These are phyloP conservation scores for Mormyrus proboscirostris DNA, from an alignment of 2,797 vertebrate genomes.

Conservation along the genomic window DNA sequence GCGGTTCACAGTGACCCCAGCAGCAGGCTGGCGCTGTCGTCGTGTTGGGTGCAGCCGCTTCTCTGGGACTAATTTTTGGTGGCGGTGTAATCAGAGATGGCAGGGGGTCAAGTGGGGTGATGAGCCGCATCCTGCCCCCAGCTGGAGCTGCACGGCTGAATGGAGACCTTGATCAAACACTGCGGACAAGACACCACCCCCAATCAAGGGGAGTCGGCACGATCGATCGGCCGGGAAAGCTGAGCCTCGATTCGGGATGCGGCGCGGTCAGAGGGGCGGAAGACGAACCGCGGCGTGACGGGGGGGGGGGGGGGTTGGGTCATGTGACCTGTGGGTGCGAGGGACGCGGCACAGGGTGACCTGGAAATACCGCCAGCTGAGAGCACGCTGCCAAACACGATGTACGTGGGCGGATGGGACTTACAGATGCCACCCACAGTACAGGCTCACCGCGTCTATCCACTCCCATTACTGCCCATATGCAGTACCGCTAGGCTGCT, in stretches of 20 bases:
- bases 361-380: not conserved
- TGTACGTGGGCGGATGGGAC: not conserved
- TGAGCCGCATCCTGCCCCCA: slow-evolving; percentile 60
- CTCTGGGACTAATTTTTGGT: slow-evolving; percentile 38
- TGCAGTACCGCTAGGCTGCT: not conserved
- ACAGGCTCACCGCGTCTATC: not conserved
- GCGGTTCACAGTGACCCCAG: not conserved
- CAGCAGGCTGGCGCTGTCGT: not conserved
- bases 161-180: slow-evolving; percentile 17
- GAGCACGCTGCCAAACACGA: not conserved
- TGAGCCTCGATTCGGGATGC: not conserved
- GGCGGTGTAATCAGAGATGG: slow-evolving; percentile 57
- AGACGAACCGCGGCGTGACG: not conserved
- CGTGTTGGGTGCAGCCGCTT: not conserved
- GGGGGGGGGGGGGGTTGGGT: not conserved
- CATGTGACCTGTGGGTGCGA: not conserved
- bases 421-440: not conserved
- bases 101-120: slow-evolving; percentile 74
- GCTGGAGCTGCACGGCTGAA: slow-evolving; percentile 48
- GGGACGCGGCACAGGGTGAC: not conserved
- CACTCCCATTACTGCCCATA: not conserved
- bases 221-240: not conserved
- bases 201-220: not conserved
- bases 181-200: not conserved
- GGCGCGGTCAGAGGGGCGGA: not conserved